These are phyloP conservation scores for Acrossocheilus fasciatus DNA, from an alignment of 2,797 vertebrate species.

Conservation along the genomic window DNA sequence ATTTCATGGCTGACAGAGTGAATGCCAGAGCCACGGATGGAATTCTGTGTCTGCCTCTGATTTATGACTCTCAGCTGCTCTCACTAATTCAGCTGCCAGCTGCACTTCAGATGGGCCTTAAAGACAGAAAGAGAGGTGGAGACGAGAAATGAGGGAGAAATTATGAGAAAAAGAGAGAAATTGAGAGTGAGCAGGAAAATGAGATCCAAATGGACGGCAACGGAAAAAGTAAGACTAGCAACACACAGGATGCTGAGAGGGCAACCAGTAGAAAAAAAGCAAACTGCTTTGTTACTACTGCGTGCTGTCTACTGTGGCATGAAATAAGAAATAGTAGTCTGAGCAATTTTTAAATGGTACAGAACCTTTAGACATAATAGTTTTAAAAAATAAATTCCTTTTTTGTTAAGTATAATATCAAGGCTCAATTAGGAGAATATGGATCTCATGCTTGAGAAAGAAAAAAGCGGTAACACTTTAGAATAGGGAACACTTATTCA, in stretches of 20 bases:
- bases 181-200: constrained; percentile 52
- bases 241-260: background rate
- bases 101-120: constrained; percentile 86
- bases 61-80: constrained; percentile 94
- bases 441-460: too few species aligned
- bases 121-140: constrained; percentile 59
- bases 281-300: background rate
- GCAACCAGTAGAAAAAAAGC: background rate
- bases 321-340: background rate
- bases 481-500: too few species aligned
- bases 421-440: background rate
- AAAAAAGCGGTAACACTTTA: too few species aligned
- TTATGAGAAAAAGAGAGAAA: constrained; percentile 59
- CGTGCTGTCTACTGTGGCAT: background rate
- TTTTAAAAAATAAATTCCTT: background rate
- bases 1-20: constrained; percentile 93
- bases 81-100: constrained; percentile 77
- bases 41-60: constrained; percentile 85
- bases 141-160: constrained; percentile 57
- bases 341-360: background rate
- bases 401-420: background rate
- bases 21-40: constrained; percentile 84
- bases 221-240: background rate
- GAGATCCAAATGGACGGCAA: constrained; percentile 56
- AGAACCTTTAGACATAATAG: background rate